These are phyloP conservation scores for Smutsia gigantea DNA, from an alignment of 2,797 vertebrate genomes.

Conservation along the genomic window DNA sequence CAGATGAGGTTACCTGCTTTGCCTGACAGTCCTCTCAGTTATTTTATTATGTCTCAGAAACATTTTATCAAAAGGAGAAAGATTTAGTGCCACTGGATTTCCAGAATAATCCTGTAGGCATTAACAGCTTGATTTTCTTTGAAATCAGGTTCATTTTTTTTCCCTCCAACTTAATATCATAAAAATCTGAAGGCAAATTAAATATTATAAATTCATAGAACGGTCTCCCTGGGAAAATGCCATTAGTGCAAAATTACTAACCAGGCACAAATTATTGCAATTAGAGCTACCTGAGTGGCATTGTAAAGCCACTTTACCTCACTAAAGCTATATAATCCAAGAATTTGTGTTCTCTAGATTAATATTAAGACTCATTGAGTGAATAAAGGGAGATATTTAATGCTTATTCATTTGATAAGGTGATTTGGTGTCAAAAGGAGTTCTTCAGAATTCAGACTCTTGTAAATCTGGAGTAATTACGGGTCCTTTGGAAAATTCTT, in stretches of 20 bases:
- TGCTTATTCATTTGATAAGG: constrained; percentile 44
- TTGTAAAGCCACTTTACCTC: not conserved
- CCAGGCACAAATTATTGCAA: not conserved
- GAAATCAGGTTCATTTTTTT: constrained; percentile 37
- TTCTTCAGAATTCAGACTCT: constrained; percentile 25
- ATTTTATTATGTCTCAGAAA: not conserved
- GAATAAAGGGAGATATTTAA: constrained; percentile 22
- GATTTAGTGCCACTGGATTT: not conserved
- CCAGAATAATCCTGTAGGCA: constrained; percentile 34
- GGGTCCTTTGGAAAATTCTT: not conserved
- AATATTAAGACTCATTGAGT: constrained; percentile 46
- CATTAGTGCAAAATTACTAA: constrained; percentile 52
- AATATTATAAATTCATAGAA: constrained; percentile 53
- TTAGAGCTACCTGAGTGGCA: not conserved
- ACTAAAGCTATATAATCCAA: not conserved
- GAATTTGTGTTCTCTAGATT: constrained; percentile 24
- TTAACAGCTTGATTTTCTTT: constrained; percentile 60
- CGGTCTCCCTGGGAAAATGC: constrained; percentile 41
- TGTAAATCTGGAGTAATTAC: constrained; percentile 10
- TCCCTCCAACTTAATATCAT: constrained; percentile 3
- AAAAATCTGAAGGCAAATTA: constrained; percentile 58
- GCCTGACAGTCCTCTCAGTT: not conserved
- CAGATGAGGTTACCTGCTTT: not conserved
- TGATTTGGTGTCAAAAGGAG: not conserved
- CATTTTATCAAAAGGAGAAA: not conserved